A percentile compares a stretch with the other conserved stretches of the same genome.
phyloP scores from a whole-genome alignment of 2,797 vertebrate genomes.

The Pseudopleuronectes americanus region DNA sequence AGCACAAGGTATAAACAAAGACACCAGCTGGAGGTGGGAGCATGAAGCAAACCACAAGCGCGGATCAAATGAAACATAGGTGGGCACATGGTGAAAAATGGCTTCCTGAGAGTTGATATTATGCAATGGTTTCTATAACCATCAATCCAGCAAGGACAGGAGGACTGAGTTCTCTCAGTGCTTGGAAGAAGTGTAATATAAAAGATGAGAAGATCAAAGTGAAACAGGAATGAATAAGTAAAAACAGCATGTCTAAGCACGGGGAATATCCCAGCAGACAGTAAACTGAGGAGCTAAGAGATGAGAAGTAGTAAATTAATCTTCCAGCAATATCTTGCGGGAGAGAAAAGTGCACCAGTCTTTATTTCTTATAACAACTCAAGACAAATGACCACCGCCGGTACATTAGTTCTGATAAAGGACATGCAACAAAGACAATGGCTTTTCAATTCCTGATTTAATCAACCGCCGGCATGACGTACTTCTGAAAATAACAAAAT shows the following conservation, averaged over 20 bases:
- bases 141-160: constrained; percentile 80
- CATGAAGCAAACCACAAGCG: constrained; percentile 56
- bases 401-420: constrained; percentile 88
- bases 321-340: constrained; percentile 84
- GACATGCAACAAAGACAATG: constrained; percentile 88
- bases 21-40: constrained; percentile 58
- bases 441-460: constrained; percentile 94
- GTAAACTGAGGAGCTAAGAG: constrained; percentile 80
- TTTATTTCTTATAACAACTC: constrained; percentile 91
- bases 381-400: constrained; percentile 88
- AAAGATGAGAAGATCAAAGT: constrained; percentile 84
- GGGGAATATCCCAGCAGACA: constrained; percentile 82
- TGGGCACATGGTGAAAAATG: constrained; percentile 81
- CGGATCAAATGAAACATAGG: constrained; percentile 78
- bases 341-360: constrained; percentile 86
- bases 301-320: constrained; percentile 90
- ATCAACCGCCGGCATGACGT: constrained; percentile 89
- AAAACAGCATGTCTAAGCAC: constrained; percentile 84
- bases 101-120: constrained; percentile 78
- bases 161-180: constrained; percentile 76
- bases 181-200: constrained; percentile 76
- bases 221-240: constrained; percentile 83
- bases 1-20: constrained; percentile 75
- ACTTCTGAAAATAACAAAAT: constrained; percentile 92
- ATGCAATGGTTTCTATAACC: constrained; percentile 81